Evolutionary conservation across 2,113 vertebrate genomes (phyloP), one percentile per base, ranked within the genome.

Genomic region (Penelope pileata): DNA sequence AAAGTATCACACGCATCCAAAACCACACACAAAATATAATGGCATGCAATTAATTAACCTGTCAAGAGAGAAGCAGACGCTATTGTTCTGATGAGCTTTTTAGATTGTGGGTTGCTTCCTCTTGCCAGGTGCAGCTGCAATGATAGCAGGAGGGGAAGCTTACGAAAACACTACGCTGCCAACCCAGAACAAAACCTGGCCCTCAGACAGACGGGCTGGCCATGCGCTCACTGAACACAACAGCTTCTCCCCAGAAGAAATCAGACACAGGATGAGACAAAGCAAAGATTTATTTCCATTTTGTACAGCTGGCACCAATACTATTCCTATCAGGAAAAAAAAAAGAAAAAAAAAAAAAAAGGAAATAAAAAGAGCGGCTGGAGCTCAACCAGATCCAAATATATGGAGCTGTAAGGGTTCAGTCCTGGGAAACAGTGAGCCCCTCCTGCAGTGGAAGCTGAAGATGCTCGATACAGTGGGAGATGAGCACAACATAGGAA

Each of bases 101-200:
- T 54, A 74, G 78, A 94, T 30, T 90, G 91, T 86, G 51, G 51
- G 69, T 79, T 86, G 73, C 43, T 86, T 90, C 69, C 69, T 74
- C 80, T 75, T 90, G 86, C 92, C 95, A 97, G 93, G 93, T 97
- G 93, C 93, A 96, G 88, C 86, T 93, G 96, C 93, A 88, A 56
- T 42, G 94, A 96, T 91, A 95, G 88, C 23, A 12, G 51, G 19
- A 9, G 63, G 16, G 60, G 51, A 48, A 72, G 82, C 85, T 94
- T 50, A 70, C 42, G 90, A 86, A 94, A 95, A 88, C 59, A 70
- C 63, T 72, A 6, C 3, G 30, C 32, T 29, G 72, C 72, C 93
- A 96, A 43, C 21, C 45, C 85, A 83, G 75, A 91, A 81, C 54
- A 96, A 95, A 95, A 92, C 18, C 47, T 83, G 78, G 72, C 74